phyloP scores from a whole-genome alignment of 2,888 invertebrate species.

The Lottia gigantea region DNA sequence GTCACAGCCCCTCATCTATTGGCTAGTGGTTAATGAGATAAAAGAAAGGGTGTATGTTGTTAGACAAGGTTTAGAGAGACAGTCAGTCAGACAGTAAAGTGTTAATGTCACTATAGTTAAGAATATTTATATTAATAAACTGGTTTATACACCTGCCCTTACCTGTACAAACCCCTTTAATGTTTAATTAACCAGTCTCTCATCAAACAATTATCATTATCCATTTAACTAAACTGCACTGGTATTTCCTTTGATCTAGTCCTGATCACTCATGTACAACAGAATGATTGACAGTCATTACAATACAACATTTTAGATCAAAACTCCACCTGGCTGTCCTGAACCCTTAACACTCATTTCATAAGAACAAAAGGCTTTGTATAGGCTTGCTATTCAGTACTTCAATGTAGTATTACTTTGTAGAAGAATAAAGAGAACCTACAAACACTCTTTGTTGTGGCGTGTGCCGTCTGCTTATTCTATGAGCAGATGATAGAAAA shows the following conservation, averaged over 20 bases:
- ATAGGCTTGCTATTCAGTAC: background rate
- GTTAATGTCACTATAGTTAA: conserved; percentile 5
- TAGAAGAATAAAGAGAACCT: conserved; percentile 1
- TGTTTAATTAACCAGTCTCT: conserved; percentile 4
- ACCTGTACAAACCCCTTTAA: conserved; percentile 2
- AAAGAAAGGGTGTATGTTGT: background rate
- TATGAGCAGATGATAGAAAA: conserved; percentile 4
- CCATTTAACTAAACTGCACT: background rate
- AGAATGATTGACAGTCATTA: conserved; percentile 2
- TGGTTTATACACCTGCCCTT: conserved; percentile 7
- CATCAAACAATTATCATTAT: background rate
- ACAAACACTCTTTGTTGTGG: conserved; percentile 3
- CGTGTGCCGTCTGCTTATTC: background rate
- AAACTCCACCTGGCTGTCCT: background rate
- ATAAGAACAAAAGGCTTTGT: conserved; percentile 7
- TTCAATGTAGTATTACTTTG: background rate
- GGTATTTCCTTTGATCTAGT: background rate
- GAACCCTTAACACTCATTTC: background rate
- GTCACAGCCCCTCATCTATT: conserved; percentile 2
- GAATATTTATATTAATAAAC: background rate
- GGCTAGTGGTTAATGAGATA: background rate
- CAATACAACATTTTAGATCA: background rate
- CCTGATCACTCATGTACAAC: background rate
- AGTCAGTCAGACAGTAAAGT: background rate
- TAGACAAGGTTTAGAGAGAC: background rate